These are phyloP conservation scores for Mus musculus DNA, from an alignment of 2,113 vertebrate genomes.

Conservation along the genomic window DNA sequence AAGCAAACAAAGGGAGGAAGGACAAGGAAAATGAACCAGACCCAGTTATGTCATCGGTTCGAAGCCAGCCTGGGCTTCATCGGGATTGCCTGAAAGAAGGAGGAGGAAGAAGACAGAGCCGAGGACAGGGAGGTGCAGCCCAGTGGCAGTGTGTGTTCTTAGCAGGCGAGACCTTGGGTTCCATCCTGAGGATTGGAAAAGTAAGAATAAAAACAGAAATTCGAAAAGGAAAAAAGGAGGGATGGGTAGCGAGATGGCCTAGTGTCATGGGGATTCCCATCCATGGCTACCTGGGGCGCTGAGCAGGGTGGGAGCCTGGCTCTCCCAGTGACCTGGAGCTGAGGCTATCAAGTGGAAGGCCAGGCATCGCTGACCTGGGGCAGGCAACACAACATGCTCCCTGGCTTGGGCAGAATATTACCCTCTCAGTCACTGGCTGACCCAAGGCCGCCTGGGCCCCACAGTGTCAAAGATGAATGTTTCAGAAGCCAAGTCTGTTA, in stretches of 20 bases:
- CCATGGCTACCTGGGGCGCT: background rate
- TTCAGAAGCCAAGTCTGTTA: background rate
- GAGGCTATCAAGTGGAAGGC: background rate
- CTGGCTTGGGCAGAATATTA: background rate
- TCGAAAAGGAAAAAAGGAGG: background rate
- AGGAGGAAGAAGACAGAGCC: background rate
- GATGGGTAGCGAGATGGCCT: accelerated
- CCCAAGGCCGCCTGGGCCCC: background rate
- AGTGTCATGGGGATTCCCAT: too few species aligned
- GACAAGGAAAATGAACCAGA: background rate
- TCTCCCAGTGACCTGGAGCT: background rate
- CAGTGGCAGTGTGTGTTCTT: background rate
- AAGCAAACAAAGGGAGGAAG: background rate
- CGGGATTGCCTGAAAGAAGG: background rate
- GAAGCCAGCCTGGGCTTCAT: background rate
- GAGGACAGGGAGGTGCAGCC: background rate
- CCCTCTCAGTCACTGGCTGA: background rate
- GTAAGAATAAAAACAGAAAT: background rate
- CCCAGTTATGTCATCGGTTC: background rate
- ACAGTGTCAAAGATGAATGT: slow-evolving; percentile 2
- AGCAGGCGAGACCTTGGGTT: background rate
- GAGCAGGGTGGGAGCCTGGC: background rate
- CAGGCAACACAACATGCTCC: background rate
- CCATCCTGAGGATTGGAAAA: background rate
- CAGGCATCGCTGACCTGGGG: background rate